Evolutionary conservation across 2,888 invertebrate genomes (phyloP).

Genomic region (Cheilosia pagana): DNA sequence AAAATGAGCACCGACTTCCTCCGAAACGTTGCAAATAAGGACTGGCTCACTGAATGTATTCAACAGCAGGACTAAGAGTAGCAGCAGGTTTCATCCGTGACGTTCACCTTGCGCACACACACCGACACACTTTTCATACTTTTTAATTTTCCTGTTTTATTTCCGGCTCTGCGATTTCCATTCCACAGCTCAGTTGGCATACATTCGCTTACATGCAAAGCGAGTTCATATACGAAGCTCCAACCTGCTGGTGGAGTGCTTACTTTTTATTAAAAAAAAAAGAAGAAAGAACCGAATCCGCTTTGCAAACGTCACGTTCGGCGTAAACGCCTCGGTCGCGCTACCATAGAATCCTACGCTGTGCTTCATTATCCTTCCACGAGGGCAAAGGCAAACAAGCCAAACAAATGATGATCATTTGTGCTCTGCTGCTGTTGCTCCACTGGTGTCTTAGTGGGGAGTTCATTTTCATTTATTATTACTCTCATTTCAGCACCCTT

Average conservation of each 20-base stretch:
- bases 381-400: constrained; percentile 65
- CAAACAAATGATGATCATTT: constrained; percentile 74
- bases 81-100: constrained; percentile 57
- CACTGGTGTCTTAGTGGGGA: constrained; percentile 65
- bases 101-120: constrained; percentile 59
- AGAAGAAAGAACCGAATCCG: constrained; percentile 19
- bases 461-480: constrained; percentile 81
- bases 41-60: constrained; percentile 54
- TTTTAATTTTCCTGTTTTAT: constrained; percentile 76
- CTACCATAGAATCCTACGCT: constrained; percentile 44
- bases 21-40: constrained; percentile 45
- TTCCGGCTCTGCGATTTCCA: constrained; percentile 72
- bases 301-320: constrained; percentile 59
- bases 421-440: constrained; percentile 48
- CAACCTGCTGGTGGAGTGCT: constrained; percentile 34
- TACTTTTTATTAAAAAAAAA: constrained; percentile 55
- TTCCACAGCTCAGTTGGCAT: constrained; percentile 74
- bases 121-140: constrained; percentile 61
- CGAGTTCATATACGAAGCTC: constrained; percentile 26
- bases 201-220: constrained; percentile 62
- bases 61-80: constrained; percentile 34
- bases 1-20: constrained; percentile 57
- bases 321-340: constrained; percentile 64
- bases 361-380: constrained; percentile 74
- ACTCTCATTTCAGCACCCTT: constrained; percentile 81